phyloP scores from a whole-genome alignment of 37 sponge, comb jelly and placozoan genomes.

The Halisarca cf. caerulea region DNA sequence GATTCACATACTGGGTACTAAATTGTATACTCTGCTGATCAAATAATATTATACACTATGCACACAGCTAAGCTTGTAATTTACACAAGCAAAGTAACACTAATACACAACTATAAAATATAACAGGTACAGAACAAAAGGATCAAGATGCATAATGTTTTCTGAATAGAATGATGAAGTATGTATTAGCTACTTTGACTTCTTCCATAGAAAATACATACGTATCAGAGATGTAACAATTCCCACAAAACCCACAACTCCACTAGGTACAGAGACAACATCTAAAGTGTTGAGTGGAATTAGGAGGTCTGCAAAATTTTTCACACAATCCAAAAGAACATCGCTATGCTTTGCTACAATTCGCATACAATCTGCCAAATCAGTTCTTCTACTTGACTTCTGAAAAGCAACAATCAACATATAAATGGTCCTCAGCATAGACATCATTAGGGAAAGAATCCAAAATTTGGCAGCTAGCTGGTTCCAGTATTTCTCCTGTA shows the following conservation, averaged over 20 bases:
- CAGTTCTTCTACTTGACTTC: too few relatives aligned
- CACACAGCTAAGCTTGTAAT: too few relatives aligned
- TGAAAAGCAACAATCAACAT: constrained; percentile 37
- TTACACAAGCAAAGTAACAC: too few relatives aligned
- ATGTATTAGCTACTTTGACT: too few relatives aligned
- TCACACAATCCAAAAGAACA: constrained; percentile 55
- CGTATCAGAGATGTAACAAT: constrained; percentile 62
- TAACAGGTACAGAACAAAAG: too few relatives aligned
- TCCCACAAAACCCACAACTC: constrained; percentile 69
- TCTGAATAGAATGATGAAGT: too few relatives aligned
- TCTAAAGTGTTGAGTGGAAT: constrained; percentile 57
- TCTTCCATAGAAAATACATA: constrained; percentile 43
- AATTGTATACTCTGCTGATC: too few relatives aligned
- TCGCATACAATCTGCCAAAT: constrained; percentile 27
- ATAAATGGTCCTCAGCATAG: constrained; percentile 56
- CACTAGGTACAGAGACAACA: constrained; percentile 29
- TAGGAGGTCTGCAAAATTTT: constrained; percentile 65
- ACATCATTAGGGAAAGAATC: constrained; percentile 50
- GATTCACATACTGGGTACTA: too few relatives aligned
- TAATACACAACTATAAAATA: too few relatives aligned
- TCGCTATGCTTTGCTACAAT: constrained; percentile 43
- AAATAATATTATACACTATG: too few relatives aligned
- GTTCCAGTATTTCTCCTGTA: constrained; percentile 51
- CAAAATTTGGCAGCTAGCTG: constrained; percentile 57
- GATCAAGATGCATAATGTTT: too few relatives aligned